Evolutionary conservation across 2,113 vertebrate genomes (phyloP).

Genomic region (Gallinago undulata): DNA sequence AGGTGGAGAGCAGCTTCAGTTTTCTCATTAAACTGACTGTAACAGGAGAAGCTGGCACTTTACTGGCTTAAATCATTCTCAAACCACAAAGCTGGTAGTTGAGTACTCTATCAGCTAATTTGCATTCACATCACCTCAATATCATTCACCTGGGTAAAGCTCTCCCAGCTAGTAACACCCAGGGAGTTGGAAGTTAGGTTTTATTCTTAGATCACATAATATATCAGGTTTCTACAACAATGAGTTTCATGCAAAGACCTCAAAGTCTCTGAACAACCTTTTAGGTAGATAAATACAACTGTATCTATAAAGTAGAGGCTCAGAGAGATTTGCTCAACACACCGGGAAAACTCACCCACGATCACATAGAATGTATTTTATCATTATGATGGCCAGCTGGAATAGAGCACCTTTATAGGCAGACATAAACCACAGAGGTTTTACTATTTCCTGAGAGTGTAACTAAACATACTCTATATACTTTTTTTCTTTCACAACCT

Average conservation of each 20-base stretch:
- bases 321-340: background rate
- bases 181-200: background rate
- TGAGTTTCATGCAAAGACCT: background rate
- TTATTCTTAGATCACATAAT: background rate
- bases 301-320: background rate
- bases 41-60: background rate
- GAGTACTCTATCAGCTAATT: background rate
- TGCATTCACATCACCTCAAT: background rate
- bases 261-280: background rate
- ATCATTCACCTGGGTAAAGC: background rate
- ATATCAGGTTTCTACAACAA: background rate
- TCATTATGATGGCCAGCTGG: background rate
- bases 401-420: background rate
- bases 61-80: background rate
- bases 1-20: background rate
- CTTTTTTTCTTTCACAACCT: background rate
- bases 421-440: background rate
- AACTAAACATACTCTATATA: background rate
- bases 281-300: constrained; percentile 17
- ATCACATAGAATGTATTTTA: background rate
- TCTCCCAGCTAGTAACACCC: background rate
- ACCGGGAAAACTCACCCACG: background rate
- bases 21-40: background rate
- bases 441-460: background rate
- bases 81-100: background rate